phyloP scores from a whole-genome alignment of 2,888 invertebrate genomes.

The Synanthedon tipuliformis region DNA sequence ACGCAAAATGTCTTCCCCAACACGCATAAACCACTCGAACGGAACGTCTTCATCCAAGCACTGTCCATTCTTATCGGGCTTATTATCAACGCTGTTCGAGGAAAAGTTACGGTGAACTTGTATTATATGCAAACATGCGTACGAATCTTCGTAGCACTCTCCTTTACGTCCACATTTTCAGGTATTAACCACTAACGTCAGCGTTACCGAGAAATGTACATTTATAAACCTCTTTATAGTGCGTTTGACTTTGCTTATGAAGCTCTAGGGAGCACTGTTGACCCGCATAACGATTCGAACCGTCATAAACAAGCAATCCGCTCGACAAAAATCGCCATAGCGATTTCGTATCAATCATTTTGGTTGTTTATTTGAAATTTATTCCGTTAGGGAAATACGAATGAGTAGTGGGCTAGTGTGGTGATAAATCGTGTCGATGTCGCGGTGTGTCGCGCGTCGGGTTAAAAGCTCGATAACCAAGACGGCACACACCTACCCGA shows the following conservation, averaged over 20 bases:
- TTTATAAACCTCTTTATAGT: conserved; percentile 2
- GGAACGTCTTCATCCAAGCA: conserved; percentile 27
- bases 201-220: conserved; percentile 3
- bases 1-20: not conserved
- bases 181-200: conserved; percentile 11
- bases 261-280: not conserved
- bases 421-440: conserved; percentile 65
- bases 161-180: conserved; percentile 17
- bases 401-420: conserved; percentile 65
- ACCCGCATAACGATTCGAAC: not conserved
- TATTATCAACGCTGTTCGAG: conserved; percentile 17
- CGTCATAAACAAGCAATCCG: not conserved
- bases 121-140: conserved; percentile 16
- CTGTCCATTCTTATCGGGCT: conserved; percentile 16
- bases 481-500: conserved; percentile 61
- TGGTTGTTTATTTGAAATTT: conserved; percentile 50
- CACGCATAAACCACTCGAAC: conserved; percentile 24
- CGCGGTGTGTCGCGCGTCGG: conserved; percentile 65
- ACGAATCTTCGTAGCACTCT: conserved; percentile 12
- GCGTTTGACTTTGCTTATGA: not conserved
- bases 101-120: conserved; percentile 17
- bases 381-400: conserved; percentile 60
- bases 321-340: not conserved
- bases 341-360: conserved; percentile 42
- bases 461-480: conserved; percentile 70